Percentiles rank a stretch among this genome's conserved stretches.
These are phyloP conservation scores for Cheirogaleus major DNA, from an alignment of 2,797 vertebrate genomes.

Conservation along the genomic window DNA sequence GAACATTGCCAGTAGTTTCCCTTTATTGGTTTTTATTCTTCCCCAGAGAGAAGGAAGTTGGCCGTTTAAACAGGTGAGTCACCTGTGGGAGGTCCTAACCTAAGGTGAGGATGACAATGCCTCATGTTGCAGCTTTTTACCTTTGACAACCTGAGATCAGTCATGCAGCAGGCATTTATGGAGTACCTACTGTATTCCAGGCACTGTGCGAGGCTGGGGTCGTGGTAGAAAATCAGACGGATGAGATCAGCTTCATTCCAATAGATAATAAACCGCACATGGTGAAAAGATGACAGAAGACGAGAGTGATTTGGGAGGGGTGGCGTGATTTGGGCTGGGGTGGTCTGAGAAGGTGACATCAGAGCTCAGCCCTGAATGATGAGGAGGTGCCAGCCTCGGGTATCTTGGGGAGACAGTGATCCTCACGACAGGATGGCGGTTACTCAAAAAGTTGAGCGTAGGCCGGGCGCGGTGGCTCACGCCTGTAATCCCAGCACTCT, in stretches of 20 bases:
- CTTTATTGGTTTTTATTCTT: not conserved
- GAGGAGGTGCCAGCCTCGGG: not conserved
- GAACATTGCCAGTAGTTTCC: not conserved
- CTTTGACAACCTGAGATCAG: not conserved
- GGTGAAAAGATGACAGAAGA: not conserved
- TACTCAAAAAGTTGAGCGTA: not conserved
- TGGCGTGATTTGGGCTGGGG: too few species aligned
- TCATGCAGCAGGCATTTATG: not conserved
- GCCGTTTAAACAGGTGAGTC: not conserved
- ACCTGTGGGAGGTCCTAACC: not conserved
- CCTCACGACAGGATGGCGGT: not conserved
- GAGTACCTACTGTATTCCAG: not conserved
- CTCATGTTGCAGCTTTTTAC: not conserved
- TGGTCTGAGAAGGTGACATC: not conserved
- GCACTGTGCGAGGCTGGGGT: not conserved
- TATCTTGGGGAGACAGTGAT: not conserved
- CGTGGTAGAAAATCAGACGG: fast-evolving
- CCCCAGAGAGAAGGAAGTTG: not conserved
- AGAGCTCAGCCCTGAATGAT: not conserved
- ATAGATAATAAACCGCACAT: not conserved
- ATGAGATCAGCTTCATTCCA: fast-evolving
- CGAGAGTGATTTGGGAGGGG: not conserved
- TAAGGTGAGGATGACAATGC: not conserved
- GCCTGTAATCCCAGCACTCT: too few species aligned
- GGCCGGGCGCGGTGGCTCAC: too few species aligned